These are phyloP conservation scores for Eutolmus rufibarbis DNA, from an alignment of 2,888 invertebrate species.

Conservation along the genomic window DNA sequence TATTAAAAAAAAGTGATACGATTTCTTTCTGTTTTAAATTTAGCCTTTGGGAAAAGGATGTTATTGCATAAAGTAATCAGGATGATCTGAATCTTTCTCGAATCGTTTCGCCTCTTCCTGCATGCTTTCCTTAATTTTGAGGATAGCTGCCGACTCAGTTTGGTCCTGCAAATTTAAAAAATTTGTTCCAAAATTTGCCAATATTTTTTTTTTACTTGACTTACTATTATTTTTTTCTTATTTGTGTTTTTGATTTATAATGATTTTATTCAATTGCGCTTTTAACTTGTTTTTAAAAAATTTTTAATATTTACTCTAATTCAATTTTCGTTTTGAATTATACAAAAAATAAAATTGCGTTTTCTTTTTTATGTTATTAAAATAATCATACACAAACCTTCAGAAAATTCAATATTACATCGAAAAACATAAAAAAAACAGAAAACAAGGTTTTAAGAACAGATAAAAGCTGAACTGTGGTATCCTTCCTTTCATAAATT, in stretches of 20 bases:
- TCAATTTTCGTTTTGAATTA: background rate
- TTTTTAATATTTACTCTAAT: background rate
- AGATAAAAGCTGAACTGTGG: background rate
- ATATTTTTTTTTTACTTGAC: conserved; percentile 45
- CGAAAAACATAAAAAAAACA: background rate
- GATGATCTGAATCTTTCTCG: conserved; percentile 96
- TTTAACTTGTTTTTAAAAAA: background rate
- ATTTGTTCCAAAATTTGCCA: conserved; percentile 50
- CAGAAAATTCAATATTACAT: background rate
- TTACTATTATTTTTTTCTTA: conserved; percentile 7
- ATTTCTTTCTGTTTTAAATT: conserved; percentile 37
- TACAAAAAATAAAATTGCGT: background rate
- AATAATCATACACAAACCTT: background rate
- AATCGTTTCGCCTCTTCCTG: conserved; percentile 99
- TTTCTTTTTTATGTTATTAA: background rate
- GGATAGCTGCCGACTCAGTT: conserved; percentile 98
- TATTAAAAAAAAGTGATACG: background rate
- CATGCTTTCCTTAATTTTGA: conserved; percentile 99
- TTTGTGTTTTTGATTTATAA: conserved; percentile 37
- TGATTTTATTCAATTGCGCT: background rate
- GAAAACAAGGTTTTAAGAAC: background rate
- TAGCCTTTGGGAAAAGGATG: conserved; percentile 49
- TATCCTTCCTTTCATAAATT: background rate
- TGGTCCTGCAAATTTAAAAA: conserved; percentile 74
- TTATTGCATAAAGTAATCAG: conserved; percentile 97